Conservation (phyloP, 2,113 vertebrate genomes). For the Caranx ignobilis region DNA sequence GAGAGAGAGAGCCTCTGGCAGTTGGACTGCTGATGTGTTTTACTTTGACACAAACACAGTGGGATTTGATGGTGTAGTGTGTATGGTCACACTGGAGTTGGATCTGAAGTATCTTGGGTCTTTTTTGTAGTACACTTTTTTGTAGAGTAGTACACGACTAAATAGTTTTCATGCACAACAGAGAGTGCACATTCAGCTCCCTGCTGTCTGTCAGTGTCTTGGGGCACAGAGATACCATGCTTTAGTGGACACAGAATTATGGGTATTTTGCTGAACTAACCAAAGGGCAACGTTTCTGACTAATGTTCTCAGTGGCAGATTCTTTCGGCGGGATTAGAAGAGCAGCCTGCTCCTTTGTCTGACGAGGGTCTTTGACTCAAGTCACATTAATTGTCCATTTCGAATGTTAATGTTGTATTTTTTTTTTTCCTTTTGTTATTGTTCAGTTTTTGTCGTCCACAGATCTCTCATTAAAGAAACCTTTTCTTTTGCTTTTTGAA, state of each 20-base stretch:
- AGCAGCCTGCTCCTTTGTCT: neutral
- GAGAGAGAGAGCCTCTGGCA: neutral
- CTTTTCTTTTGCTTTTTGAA: too few relatives aligned
- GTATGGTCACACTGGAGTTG: neutral
- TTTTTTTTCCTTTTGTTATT: too few relatives aligned
- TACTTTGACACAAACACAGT: neutral
- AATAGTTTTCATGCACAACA: neutral
- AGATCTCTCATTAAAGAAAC: too few relatives aligned
- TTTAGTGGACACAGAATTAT: slow-evolving; percentile 33
- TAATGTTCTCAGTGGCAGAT: neutral
- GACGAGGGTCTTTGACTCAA: neutral
- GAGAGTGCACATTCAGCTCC: slow-evolving; percentile 40
- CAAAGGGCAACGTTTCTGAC: neutral
- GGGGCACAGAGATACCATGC: slow-evolving; percentile 1
- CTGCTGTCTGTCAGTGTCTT: neutral
- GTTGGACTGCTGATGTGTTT: neutral
- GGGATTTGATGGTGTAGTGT: neutral
- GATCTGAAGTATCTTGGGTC: neutral
- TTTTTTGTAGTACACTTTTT: too few relatives aligned
- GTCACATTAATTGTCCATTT: neutral
- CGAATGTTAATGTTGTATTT: too few relatives aligned
- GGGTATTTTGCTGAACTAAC: slow-evolving; percentile 2
- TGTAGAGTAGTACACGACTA: neutral
- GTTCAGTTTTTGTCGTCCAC: too few relatives aligned
- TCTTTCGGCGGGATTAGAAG: neutral